phyloP scores from a whole-genome alignment of 2,888 invertebrate genomes.

The Rotaria socialis region DNA sequence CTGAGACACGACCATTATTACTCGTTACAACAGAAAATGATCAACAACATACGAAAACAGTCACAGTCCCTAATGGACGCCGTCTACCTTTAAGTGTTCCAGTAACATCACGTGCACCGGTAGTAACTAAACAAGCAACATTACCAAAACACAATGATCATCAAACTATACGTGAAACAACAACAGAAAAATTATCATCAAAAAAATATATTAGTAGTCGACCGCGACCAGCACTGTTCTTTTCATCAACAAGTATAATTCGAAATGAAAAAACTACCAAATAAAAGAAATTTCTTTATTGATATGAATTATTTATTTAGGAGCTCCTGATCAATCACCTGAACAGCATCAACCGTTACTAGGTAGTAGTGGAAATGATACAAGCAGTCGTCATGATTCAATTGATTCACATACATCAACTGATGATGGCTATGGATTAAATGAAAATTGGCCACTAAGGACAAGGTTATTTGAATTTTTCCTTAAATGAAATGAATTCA shows the following conservation, averaged over 20 bases:
- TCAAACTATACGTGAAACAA: background rate
- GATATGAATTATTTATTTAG: background rate
- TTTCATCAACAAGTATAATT: background rate
- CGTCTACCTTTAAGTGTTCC: background rate
- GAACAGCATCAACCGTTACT: constrained; percentile 19
- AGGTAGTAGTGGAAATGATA: background rate
- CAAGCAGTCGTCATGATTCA: background rate
- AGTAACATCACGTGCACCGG: background rate
- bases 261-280: too few species aligned
- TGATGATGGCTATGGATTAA: background rate
- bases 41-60: background rate
- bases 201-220: background rate
- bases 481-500: background rate
- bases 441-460: background rate
- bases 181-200: background rate
- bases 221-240: background rate
- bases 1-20: background rate
- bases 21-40: background rate
- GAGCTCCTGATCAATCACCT: constrained; percentile 17
- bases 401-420: background rate
- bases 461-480: background rate
- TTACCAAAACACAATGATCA: background rate
- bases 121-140: background rate
- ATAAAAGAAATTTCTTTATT: background rate
- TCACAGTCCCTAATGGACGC: background rate